phyloP scores from a whole-genome alignment of 2,797 vertebrate species.

The Xerus rutilus region DNA sequence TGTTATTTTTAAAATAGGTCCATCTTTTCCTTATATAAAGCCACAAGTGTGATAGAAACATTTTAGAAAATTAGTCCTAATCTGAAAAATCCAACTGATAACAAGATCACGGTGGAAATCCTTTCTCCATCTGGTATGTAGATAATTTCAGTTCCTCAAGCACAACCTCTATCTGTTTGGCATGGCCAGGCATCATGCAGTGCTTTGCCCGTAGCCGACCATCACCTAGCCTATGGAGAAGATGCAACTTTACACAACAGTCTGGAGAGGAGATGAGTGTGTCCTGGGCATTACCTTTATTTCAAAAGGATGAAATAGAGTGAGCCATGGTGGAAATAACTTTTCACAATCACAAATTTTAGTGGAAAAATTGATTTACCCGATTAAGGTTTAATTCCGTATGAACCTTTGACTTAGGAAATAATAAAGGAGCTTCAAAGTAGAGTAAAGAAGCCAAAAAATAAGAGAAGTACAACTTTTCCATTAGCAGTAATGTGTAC shows the following conservation, averaged over 20 bases:
- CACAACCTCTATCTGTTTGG: not conserved
- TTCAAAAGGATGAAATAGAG: not conserved
- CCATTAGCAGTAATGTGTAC: not conserved
- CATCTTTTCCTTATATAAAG: slow-evolving; percentile 19
- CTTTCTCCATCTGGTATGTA: not conserved
- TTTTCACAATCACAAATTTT: not conserved
- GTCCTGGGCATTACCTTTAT: not conserved
- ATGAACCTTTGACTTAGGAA: slow-evolving; percentile 3
- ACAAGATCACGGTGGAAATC: not conserved
- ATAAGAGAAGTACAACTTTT: not conserved
- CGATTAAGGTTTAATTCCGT: slow-evolving; percentile 31
- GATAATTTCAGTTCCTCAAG: not conserved
- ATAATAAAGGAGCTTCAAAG: slow-evolving; percentile 25
- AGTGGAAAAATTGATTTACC: slow-evolving; percentile 23
- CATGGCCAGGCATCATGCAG: not conserved
- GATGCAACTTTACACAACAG: not conserved
- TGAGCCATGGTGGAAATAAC: not conserved
- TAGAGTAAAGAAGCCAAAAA: not conserved
- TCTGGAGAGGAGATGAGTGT: not conserved
- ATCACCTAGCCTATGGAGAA: not conserved
- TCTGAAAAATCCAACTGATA: not conserved
- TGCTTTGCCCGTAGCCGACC: not conserved
- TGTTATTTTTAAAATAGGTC: not conserved
- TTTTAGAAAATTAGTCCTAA: slow-evolving; percentile 22
- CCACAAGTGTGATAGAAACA: not conserved